Evolutionary conservation across 1,140 invertebrate species (phyloP), one percentile per base, ranked within the genome.

Genomic region (Micrasema minimum): DNA sequence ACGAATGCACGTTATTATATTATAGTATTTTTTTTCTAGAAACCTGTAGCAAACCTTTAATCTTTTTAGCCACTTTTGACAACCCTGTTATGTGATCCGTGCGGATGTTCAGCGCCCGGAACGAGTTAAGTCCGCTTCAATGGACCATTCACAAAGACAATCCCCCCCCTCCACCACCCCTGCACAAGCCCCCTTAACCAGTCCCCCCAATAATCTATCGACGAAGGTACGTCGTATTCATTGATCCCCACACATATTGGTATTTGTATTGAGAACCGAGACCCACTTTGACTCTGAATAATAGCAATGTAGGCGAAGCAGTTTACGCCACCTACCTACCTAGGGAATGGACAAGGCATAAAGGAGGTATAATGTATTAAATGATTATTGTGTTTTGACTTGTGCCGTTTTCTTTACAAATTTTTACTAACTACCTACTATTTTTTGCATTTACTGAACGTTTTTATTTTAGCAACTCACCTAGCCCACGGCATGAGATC

Each of bases 81-180:
- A 38, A 16, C 46, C 43, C 50, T 51, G 38, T 14, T 53, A 41
- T 14, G 26, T 55, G 14, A 55, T 45, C 16, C 12, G 16, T 50
- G 35, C 51, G 14, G 45, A 43, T 51, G 66, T 41, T 48, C 66
- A 68, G 35, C 14, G 45, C n/a, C 46, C 48, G 57, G 70, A 66
- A 55, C 71, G 35, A 41, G 71, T 67, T 38, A 55, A 23, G 43
- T 23, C 55, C 11, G 48, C 65, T 61, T 72, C 71, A 72, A 72
- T 72, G 71, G 71, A 18, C 66, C 71, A 72, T 72, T 72, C 71
- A 72, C 46, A 66, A 43, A 50, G 57, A 64, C 23, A 50, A 9
- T n/a, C 66, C 65, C 26, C 62, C 48, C 46, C 26, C 67, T 46
- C 41, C 65, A 14, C 37, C 35, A 10, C 18, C 45, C 64, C 23